phyloP scores from a whole-genome alignment of 2,113 vertebrate genomes.

The Chaetops frenatus region DNA sequence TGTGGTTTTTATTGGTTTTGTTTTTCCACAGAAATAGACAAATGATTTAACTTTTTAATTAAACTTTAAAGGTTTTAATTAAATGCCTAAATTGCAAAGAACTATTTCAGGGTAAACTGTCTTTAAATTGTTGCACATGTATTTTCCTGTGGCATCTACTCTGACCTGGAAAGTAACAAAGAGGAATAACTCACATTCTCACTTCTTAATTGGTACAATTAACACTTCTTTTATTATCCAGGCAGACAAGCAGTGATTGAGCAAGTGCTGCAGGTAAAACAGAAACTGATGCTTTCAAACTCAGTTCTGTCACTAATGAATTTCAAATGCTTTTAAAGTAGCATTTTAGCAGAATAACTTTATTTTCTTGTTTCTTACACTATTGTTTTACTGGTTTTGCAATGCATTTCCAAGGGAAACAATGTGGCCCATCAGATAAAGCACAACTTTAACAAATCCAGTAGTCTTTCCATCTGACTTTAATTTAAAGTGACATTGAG shows the following conservation, averaged over 20 bases:
- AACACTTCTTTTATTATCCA: constrained; percentile 60
- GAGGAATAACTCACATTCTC: constrained; percentile 47
- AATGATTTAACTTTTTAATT: constrained; percentile 80
- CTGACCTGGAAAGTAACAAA: constrained; percentile 62
- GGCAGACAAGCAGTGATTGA: constrained; percentile 5
- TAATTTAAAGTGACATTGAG: background rate
- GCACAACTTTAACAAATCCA: background rate
- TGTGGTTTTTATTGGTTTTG: background rate
- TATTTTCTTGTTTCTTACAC: background rate
- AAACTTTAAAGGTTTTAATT: constrained; percentile 76
- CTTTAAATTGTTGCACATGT: constrained; percentile 61
- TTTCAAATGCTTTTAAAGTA: background rate
- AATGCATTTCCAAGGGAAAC: background rate
- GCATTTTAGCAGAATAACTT: background rate
- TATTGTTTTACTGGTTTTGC: background rate
- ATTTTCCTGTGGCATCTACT: constrained; percentile 50
- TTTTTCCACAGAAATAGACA: constrained; percentile 56
- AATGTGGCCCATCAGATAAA: accelerated
- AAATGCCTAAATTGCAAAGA: constrained; percentile 71
- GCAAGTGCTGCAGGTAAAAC: constrained; percentile 49
- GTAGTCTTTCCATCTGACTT: background rate
- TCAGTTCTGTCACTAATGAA: background rate
- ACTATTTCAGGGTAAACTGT: constrained; percentile 63
- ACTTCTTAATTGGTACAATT: constrained; percentile 62
- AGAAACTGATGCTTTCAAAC: background rate